A percentile compares a stretch with the other conserved stretches of the same genome.
phyloP scores from a whole-genome alignment of 2,797 vertebrate genomes.

The Sebastes oblongus region DNA sequence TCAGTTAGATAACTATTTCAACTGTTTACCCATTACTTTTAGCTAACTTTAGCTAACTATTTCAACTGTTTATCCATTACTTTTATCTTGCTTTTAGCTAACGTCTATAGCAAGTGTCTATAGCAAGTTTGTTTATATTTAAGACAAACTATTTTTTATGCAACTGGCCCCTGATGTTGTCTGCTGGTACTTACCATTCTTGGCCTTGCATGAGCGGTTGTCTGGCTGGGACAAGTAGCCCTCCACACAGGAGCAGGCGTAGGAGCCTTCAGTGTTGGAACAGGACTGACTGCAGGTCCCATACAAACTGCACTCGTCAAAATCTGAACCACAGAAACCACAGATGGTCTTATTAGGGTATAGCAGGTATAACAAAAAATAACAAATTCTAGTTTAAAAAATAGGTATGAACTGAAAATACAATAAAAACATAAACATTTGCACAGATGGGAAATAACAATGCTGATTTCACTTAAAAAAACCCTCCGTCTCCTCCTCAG shows the following conservation, averaged over 20 bases:
- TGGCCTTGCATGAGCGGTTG: conserved; percentile 97
- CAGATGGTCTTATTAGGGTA: conserved; percentile 15
- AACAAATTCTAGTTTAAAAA: neutral
- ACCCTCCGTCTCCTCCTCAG: neutral
- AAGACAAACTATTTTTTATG: neutral
- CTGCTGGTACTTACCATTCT: conserved; percentile 85
- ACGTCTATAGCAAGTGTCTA: too few species aligned
- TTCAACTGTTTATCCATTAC: neutral
- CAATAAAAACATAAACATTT: neutral
- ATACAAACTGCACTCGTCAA: conserved; percentile 92
- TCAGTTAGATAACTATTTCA: too few species aligned
- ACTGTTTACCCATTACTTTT: neutral
- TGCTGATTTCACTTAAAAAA: neutral
- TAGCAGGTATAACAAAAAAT: neutral
- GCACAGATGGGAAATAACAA: neutral
- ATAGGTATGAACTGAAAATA: neutral
- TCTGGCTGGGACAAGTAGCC: conserved; percentile 95
- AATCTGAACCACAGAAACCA: conserved; percentile 81
- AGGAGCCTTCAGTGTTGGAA: conserved; percentile 90
- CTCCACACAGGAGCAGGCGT: conserved; percentile 95
- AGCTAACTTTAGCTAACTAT: too few species aligned
- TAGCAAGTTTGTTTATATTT: too few species aligned
- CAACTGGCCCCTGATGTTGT: neutral
- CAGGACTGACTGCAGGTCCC: conserved; percentile 98
- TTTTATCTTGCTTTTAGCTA: neutral